Conservation (phyloP, 2,113 vertebrate species). For the Symphodus melops region DNA sequence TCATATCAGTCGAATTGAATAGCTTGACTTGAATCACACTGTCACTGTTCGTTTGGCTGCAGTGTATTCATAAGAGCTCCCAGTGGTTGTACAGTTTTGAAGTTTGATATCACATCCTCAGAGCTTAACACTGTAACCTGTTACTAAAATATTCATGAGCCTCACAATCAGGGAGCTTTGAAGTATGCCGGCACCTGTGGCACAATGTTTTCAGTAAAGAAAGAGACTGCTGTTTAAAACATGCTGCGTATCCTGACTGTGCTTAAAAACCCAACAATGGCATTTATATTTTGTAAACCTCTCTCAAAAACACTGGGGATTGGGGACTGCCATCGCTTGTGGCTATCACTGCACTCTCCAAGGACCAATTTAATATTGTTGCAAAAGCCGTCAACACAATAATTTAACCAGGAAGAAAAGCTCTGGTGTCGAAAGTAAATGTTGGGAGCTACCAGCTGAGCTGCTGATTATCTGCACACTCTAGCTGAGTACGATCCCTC, state of each 20-base stretch:
- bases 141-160: slow-evolving; percentile 59
- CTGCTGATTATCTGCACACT: too few species aligned
- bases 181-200: slow-evolving; percentile 53
- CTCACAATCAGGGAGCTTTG: slow-evolving; percentile 45
- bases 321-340: not conserved
- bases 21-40: slow-evolving; percentile 1
- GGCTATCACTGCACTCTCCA: not conserved
- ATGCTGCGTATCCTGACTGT: not conserved
- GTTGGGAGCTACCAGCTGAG: too few species aligned
- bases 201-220: slow-evolving; percentile 19
- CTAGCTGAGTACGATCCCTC: too few species aligned
- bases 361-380: not conserved
- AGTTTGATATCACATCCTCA: slow-evolving; percentile 42
- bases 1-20: slow-evolving; percentile 24
- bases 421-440: too few species aligned
- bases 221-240: slow-evolving; percentile 23
- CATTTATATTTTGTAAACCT: slow-evolving; percentile 4
- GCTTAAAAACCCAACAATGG: slow-evolving; percentile 36
- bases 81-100: slow-evolving; percentile 13
- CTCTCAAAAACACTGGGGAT: not conserved
- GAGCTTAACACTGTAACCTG: slow-evolving; percentile 53
- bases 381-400: not conserved
- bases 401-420: not conserved
- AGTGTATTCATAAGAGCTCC: slow-evolving; percentile 28
- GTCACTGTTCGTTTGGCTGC: slow-evolving; percentile 21